phyloP scores from a whole-genome alignment of 2,888 invertebrate genomes.

The Tethea ocularis region DNA sequence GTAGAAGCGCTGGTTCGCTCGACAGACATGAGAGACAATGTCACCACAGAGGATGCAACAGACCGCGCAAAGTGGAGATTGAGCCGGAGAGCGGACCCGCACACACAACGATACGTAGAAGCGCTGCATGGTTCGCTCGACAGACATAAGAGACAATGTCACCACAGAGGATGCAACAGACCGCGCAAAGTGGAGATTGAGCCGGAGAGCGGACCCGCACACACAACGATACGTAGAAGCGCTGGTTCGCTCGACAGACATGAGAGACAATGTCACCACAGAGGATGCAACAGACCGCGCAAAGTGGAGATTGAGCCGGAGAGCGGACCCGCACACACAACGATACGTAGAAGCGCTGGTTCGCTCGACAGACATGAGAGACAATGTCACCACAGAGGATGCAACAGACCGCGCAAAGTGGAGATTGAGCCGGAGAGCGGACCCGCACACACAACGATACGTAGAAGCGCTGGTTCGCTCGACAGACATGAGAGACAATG shows the following conservation, averaged over 20 bases:
- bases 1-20: neutral
- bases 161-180: neutral
- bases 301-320: too few relatives aligned
- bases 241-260: neutral
- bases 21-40: neutral
- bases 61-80: neutral
- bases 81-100: too few relatives aligned
- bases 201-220: neutral
- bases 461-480: neutral
- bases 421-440: neutral
- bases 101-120: too few relatives aligned
- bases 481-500: constrained; percentile 1
- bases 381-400: neutral
- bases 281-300: neutral
- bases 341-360: neutral
- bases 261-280: neutral
- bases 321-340: neutral
- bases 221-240: constrained; percentile 1
- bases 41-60: neutral
- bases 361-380: neutral
- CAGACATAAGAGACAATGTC: neutral
- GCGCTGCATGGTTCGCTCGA: neutral
- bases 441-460: neutral
- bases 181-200: constrained; percentile 1
- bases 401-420: constrained; percentile 1